These are phyloP conservation scores for Eristalis intricaria DNA, from an alignment of 2,888 invertebrate genomes.

Conservation along the genomic window DNA sequence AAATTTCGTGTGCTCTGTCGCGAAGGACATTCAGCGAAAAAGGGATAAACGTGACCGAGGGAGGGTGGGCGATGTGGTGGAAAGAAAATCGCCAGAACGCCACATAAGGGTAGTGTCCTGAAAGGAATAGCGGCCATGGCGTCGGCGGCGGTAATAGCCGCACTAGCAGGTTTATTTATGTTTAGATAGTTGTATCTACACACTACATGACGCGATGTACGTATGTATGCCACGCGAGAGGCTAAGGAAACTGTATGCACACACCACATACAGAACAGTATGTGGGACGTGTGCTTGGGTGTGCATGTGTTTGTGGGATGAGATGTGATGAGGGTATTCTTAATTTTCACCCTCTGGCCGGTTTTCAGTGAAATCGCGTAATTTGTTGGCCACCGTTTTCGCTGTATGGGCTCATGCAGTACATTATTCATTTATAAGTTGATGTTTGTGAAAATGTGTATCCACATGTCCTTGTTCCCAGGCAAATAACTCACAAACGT, in stretches of 20 bases:
- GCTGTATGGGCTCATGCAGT: constrained; percentile 46
- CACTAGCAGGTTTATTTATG: constrained; percentile 65
- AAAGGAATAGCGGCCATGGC: constrained; percentile 45
- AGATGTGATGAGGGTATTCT: constrained; percentile 68
- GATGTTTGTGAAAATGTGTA: not conserved
- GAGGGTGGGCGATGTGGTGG: constrained; percentile 52
- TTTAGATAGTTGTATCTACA: constrained; percentile 66
- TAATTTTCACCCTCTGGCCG: constrained; percentile 64
- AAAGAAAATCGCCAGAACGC: constrained; percentile 70
- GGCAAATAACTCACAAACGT: not conserved
- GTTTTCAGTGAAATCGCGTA: constrained; percentile 58
- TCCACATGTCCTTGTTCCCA: constrained; percentile 11
- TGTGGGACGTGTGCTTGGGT: not conserved
- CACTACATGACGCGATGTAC: constrained; percentile 13
- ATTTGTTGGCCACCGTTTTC: constrained; percentile 63
- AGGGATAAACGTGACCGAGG: constrained; percentile 62
- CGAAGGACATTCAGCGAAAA: constrained; percentile 69
- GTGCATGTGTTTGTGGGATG: constrained; percentile 37
- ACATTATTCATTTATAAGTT: constrained; percentile 5
- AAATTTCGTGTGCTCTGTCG: constrained; percentile 65
- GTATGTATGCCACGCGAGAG: constrained; percentile 2
- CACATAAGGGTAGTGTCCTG: constrained; percentile 68
- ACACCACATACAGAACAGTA: not conserved
- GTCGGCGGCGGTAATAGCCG: constrained; percentile 24
- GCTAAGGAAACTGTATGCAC: constrained; percentile 15